Evolutionary conservation across 2,797 vertebrate genomes (phyloP).

Genomic region (Hippopotamyrus pictus): DNA sequence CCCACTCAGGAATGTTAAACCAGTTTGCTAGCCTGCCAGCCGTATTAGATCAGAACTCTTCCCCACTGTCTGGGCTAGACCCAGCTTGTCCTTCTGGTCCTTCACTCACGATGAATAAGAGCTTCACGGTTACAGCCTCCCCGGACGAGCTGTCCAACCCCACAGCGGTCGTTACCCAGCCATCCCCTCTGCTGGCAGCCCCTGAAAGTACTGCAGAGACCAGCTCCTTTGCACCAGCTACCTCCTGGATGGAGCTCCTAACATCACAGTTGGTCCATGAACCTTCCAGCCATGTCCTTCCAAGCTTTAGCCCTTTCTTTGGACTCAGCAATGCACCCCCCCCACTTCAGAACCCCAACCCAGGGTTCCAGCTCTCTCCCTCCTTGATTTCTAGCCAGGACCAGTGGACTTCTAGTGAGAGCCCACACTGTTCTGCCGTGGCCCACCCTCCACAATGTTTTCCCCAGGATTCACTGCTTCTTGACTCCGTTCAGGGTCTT

Average conservation of each 20-base stretch:
- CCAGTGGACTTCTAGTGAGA: not conserved
- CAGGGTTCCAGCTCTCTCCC: not conserved
- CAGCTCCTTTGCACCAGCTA: not conserved
- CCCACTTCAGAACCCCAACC: not conserved
- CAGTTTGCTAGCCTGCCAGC: not conserved
- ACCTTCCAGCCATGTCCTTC: not conserved
- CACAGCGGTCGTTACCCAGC: not conserved
- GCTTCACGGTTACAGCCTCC: not conserved
- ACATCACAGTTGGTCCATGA: conserved; percentile 2
- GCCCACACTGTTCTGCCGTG: not conserved
- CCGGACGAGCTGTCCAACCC: not conserved
- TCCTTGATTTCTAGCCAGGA: not conserved
- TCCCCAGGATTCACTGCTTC: not conserved
- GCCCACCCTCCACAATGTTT: not conserved
- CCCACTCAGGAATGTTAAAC: not conserved
- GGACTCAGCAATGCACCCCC: not conserved
- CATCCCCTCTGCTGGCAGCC: not conserved
- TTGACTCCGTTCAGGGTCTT: not conserved
- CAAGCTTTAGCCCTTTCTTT: not conserved
- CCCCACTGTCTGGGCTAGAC: not conserved
- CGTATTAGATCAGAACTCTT: not conserved
- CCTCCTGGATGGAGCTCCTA: not conserved
- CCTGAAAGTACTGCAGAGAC: not conserved
- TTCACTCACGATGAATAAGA: not conserved
- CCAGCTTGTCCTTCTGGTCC: not conserved